Conservation (phyloP, 2,888 invertebrate species). For the Sipha maydis region DNA sequence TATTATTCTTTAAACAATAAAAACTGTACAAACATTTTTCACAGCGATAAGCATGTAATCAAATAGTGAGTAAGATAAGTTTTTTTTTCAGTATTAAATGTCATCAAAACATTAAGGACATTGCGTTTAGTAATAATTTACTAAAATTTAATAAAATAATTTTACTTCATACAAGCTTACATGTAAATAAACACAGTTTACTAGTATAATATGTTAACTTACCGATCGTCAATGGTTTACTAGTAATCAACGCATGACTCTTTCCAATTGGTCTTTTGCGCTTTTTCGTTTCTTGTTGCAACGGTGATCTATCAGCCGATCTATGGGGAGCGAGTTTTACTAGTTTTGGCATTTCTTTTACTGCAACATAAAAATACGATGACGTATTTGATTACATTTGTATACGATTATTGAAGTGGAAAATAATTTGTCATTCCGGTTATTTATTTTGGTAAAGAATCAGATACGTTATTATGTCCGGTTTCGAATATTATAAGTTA, state of each 20-base stretch:
- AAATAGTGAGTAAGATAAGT: background rate
- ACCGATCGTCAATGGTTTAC: slow-evolving; percentile 56
- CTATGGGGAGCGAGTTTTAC: slow-evolving; percentile 50
- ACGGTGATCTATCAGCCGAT: background rate
- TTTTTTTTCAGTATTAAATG: background rate
- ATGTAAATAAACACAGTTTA: background rate
- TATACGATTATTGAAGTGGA: no score
- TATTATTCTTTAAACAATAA: background rate
- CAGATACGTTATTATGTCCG: no score
- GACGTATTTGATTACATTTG: no score
- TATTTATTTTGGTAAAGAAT: no score
- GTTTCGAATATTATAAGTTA: no score
- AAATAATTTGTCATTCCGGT: no score
- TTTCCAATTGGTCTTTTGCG: slow-evolving; percentile 51
- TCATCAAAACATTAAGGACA: background rate
- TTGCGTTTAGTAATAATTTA: background rate
- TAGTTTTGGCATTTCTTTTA: slow-evolving; percentile 60
- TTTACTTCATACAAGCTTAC: background rate
- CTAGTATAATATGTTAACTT: background rate
- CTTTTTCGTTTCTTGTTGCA: slow-evolving; percentile 48
- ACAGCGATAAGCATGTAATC: background rate
- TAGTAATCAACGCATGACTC: slow-evolving; percentile 19
- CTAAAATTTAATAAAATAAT: background rate
- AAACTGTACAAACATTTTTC: background rate
- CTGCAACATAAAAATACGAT: slow-evolving; percentile 13